Percentiles rank a stretch among this genome's conserved stretches.
Conservation (phyloP, 1,140 invertebrate genomes). For the Leucophenga varia region DNA sequence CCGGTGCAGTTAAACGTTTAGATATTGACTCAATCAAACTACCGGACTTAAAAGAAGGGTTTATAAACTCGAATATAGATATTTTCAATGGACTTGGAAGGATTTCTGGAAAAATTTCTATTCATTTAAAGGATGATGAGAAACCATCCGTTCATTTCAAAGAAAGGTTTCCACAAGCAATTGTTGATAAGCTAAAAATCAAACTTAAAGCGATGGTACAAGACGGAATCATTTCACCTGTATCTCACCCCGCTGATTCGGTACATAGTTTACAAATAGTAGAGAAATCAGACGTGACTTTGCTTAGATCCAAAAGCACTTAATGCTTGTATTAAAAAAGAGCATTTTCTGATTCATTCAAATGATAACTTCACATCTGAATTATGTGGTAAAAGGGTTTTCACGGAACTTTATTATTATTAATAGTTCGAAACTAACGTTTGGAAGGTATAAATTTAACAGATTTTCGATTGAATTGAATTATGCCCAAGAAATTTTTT, state of each 20-base stretch:
- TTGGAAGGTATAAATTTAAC: too few relatives aligned
- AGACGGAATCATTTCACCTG: background rate
- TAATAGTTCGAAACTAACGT: too few relatives aligned
- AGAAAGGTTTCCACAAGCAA: background rate
- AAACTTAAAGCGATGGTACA: background rate
- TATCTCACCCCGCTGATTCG: too few relatives aligned
- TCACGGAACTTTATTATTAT: background rate
- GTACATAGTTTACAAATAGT: too few relatives aligned
- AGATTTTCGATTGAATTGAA: too few relatives aligned
- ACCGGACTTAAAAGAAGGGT: background rate
- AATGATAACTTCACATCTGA: too few relatives aligned
- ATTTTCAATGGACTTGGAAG: background rate
- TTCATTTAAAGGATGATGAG: background rate
- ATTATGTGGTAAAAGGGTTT: background rate
- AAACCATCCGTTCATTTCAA: background rate
- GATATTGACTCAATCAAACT: background rate
- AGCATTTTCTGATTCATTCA: background rate
- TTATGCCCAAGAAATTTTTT: slow-evolving; percentile 1
- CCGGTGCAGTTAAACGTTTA: background rate
- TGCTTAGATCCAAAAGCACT: too few relatives aligned
- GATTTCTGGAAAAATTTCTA: background rate
- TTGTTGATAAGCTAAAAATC: background rate
- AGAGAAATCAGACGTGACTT: too few relatives aligned
- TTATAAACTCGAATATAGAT: too few relatives aligned
- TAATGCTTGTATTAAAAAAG: background rate